phyloP scores from a whole-genome alignment of 1,140 invertebrate species.

The Cydia splendana region DNA sequence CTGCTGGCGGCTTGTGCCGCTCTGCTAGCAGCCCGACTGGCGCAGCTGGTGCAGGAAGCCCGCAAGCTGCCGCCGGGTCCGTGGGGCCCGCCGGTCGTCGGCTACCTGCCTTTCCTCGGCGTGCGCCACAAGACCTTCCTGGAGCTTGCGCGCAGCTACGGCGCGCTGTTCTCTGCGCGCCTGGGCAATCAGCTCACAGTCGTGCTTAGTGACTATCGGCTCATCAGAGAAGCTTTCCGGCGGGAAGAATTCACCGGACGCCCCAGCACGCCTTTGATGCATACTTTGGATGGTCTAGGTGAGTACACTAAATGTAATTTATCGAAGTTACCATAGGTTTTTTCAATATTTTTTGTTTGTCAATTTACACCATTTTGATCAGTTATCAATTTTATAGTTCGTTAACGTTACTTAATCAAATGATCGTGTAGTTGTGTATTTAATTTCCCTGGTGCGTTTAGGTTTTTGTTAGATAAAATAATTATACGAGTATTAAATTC shows the following conservation, averaged over 20 bases:
- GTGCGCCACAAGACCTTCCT: slow-evolving; percentile 89
- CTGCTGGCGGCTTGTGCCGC: slow-evolving; percentile 74
- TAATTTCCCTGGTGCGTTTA: neutral
- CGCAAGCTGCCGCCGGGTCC: slow-evolving; percentile 89
- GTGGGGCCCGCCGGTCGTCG: slow-evolving; percentile 90
- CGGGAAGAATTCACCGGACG: slow-evolving; percentile 92
- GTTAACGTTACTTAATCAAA: neutral
- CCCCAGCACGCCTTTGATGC: slow-evolving; percentile 90
- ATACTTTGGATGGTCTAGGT: slow-evolving; percentile 94
- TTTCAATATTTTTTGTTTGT: slow-evolving; percentile 3
- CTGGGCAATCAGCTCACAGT: slow-evolving; percentile 91
- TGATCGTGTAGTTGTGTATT: neutral
- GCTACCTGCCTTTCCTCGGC: slow-evolving; percentile 90
- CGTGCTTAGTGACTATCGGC: slow-evolving; percentile 90
- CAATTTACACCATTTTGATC: neutral
- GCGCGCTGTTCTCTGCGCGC: slow-evolving; percentile 88
- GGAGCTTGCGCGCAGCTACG: slow-evolving; percentile 87
- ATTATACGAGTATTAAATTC: neutral
- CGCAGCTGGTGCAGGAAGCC: slow-evolving; percentile 80
- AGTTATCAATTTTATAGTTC: neutral
- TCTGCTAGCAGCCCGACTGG: slow-evolving; percentile 79
- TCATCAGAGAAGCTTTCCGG: slow-evolving; percentile 91
- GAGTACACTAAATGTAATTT: slow-evolving; percentile 72
- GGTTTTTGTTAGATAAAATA: neutral
- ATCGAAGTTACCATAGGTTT: neutral